Evolutionary conservation across 2,888 invertebrate species (phyloP).

Genomic region (Siphlonurus alternatus): DNA sequence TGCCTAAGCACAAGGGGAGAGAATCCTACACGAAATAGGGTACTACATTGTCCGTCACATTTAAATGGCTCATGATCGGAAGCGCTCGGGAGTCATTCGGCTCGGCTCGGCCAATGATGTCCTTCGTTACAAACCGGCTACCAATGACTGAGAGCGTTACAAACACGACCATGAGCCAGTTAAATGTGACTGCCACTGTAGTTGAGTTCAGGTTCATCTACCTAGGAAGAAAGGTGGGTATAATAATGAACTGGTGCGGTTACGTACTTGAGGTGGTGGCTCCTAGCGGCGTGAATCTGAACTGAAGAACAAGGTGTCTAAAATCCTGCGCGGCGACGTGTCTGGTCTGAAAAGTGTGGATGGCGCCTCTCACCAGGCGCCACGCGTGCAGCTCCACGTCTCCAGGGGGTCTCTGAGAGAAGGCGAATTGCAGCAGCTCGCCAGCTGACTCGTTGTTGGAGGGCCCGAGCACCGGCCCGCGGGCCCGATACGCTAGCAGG

Average conservation of each 20-base stretch:
- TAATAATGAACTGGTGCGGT: too few species aligned
- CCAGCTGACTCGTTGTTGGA: neutral
- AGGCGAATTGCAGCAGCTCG: neutral
- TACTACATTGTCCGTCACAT: too few species aligned
- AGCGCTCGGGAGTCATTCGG: too few species aligned
- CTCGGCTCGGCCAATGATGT: too few species aligned
- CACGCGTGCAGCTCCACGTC: slow-evolving; percentile 18
- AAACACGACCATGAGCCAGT: neutral
- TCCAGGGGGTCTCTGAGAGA: neutral
- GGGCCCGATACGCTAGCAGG: neutral
- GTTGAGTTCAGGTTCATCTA: too few species aligned
- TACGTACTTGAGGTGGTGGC: slow-evolving; percentile 20
- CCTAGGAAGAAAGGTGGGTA: too few species aligned
- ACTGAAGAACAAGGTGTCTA: slow-evolving; percentile 9
- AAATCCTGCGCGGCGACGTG: slow-evolving; percentile 9
- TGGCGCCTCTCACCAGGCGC: slow-evolving; percentile 16
- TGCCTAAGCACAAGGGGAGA: too few species aligned
- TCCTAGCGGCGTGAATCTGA: slow-evolving; percentile 16
- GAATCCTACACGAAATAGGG: too few species aligned
- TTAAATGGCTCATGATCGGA: too few species aligned
- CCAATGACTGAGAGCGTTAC: too few species aligned
- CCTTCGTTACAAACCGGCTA: too few species aligned
- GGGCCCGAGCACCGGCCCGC: neutral
- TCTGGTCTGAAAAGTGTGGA: slow-evolving; percentile 12
- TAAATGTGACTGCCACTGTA: neutral